phyloP scores from a whole-genome alignment of 2,888 invertebrate species.

The Hanleya hanleyi region DNA sequence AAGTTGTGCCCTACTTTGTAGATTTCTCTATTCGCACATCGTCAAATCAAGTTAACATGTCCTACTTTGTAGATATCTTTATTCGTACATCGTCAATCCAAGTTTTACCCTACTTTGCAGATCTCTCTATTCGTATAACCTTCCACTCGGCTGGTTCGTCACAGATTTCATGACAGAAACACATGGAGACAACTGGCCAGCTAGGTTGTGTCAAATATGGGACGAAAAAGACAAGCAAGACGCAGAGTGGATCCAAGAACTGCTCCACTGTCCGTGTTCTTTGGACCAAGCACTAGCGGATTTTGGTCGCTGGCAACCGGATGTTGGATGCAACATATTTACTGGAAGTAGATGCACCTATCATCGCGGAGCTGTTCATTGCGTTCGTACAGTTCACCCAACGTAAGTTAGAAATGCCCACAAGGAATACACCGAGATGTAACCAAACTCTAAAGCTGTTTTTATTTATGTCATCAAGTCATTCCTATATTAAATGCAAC shows the following conservation, averaged over 20 bases:
- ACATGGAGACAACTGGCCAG: slow-evolving; percentile 87
- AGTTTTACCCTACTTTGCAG: slow-evolving; percentile 34
- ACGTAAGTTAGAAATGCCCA: slow-evolving; percentile 79
- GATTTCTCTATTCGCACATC: too few species aligned
- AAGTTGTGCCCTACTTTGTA: too few species aligned
- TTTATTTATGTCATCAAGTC: too few species aligned
- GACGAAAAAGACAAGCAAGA: slow-evolving; percentile 84
- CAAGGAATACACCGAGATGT: background rate
- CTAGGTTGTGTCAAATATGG: slow-evolving; percentile 91
- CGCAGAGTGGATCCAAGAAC: slow-evolving; percentile 80
- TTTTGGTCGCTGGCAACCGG: slow-evolving; percentile 91
- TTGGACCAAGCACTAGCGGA: slow-evolving; percentile 92
- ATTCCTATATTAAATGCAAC: too few species aligned
- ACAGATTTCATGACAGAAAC: slow-evolving; percentile 38
- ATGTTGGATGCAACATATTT: slow-evolving; percentile 76
- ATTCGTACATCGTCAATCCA: too few species aligned
- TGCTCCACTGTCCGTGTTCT: slow-evolving; percentile 86
- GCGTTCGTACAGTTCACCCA: slow-evolving; percentile 92
- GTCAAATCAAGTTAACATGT: too few species aligned
- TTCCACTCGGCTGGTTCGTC: slow-evolving; percentile 64
- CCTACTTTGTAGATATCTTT: too few species aligned
- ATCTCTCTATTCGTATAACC: slow-evolving; percentile 43
- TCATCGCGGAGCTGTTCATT: slow-evolving; percentile 92
- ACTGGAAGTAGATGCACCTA: slow-evolving; percentile 79
- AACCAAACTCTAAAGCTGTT: background rate